Evolutionary conservation across 35 echinoderm and acorn worm species (phyloP).

Genomic region (Heliocidaris erythrogramma): DNA sequence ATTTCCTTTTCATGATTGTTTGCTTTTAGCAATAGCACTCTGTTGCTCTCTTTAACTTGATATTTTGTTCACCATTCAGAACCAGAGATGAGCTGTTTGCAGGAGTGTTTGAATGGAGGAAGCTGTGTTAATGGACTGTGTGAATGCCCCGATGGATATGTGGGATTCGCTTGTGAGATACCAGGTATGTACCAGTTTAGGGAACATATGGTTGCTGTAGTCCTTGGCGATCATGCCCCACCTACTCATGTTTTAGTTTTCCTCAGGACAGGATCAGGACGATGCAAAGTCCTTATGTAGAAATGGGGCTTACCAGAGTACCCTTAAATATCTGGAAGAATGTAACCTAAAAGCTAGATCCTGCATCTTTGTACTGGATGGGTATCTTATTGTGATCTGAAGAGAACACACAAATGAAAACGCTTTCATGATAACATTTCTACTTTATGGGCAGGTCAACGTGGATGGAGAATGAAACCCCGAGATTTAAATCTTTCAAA

Average conservation of each 20-base stretch:
- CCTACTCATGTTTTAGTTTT: background rate
- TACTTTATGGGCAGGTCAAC: too few species aligned
- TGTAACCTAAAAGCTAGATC: too few species aligned
- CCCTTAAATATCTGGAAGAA: too few species aligned
- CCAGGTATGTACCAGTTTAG: background rate
- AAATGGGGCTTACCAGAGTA: background rate
- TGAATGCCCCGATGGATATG: slow-evolving; percentile 20
- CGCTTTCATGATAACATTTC: too few species aligned
- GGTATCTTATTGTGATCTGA: too few species aligned
- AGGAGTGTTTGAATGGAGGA: slow-evolving; percentile 15
- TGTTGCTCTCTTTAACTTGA: background rate
- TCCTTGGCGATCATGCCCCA: background rate
- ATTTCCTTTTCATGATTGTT: too few species aligned
- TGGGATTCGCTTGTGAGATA: slow-evolving; percentile 26
- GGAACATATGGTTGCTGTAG: background rate
- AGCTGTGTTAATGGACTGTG: slow-evolving; percentile 21
- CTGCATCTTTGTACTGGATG: too few species aligned
- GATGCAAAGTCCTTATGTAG: background rate
- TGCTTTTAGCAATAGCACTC: too few species aligned
- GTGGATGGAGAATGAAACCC: too few species aligned
- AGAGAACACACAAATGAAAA: too few species aligned
- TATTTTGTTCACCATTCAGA: background rate
- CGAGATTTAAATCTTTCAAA: too few species aligned
- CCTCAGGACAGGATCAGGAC: background rate
- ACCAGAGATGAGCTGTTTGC: background rate